phyloP scores from a whole-genome alignment of 2,888 invertebrate genomes.

The Cybosia mesomella region DNA sequence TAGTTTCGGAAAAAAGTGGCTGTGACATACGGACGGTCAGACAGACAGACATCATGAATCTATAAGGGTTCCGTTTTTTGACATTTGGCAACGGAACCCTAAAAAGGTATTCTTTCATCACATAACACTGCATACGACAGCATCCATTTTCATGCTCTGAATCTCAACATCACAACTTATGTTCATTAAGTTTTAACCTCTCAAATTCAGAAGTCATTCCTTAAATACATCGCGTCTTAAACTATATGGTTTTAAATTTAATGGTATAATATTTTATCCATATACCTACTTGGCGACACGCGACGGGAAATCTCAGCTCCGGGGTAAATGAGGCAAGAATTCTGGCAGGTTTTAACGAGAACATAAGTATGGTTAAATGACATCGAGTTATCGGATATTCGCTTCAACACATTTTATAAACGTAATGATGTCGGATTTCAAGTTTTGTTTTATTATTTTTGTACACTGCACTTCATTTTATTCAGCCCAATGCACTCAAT shows the following conservation, averaged over 20 bases:
- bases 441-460: not conserved
- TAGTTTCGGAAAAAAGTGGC: too few species aligned
- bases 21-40: too few species aligned
- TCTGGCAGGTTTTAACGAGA: conserved; percentile 53
- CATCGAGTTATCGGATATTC: conserved; percentile 42
- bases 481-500: not conserved
- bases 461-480: not conserved
- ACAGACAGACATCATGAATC: too few species aligned
- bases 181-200: conserved; percentile 12
- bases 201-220: conserved; percentile 15
- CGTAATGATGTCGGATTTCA: not conserved
- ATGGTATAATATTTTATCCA: conserved; percentile 47
- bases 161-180: conserved; percentile 15
- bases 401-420: conserved; percentile 40
- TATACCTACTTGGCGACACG: conserved; percentile 40
- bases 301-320: conserved; percentile 24
- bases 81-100: too few species aligned
- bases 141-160: conserved; percentile 8
- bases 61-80: too few species aligned
- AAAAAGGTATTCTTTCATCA: not conserved
- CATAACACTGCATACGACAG: conserved; percentile 10
- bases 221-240: conserved; percentile 16
- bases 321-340: conserved; percentile 47
- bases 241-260: conserved; percentile 40
- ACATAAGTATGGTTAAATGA: conserved; percentile 46